Conservation (phyloP, 1,140 invertebrate genomes). For the Apis mellifera region Amel_HAv3.1 CM009931.2:7085001-7085500, state of each 20-base stretch:
- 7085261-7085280: neutral
- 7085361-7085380: neutral
- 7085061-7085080: neutral
- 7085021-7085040: constrained; percentile 11
- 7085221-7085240: constrained; percentile 65
- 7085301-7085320: neutral
- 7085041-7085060: neutral
- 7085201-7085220: constrained; percentile 67
- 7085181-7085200: constrained; percentile 68
- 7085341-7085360: neutral
- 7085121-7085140: constrained; percentile 76
- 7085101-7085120: constrained; percentile 69
- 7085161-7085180: constrained; percentile 76
- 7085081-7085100: constrained; percentile 66
- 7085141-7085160: constrained; percentile 77
- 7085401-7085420: neutral
- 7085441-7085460: neutral
- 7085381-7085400: neutral
- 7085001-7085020: constrained; percentile 72
- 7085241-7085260: constrained; percentile 26
- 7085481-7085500: constrained; percentile 18
- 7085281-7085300: neutral
- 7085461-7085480: too few relatives aligned
- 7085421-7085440: neutral
- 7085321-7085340: neutral